These are phyloP conservation scores for Drosophila nr. medialis DNA, from an alignment of 2,888 invertebrate species.

Conservation along the genomic window DNA sequence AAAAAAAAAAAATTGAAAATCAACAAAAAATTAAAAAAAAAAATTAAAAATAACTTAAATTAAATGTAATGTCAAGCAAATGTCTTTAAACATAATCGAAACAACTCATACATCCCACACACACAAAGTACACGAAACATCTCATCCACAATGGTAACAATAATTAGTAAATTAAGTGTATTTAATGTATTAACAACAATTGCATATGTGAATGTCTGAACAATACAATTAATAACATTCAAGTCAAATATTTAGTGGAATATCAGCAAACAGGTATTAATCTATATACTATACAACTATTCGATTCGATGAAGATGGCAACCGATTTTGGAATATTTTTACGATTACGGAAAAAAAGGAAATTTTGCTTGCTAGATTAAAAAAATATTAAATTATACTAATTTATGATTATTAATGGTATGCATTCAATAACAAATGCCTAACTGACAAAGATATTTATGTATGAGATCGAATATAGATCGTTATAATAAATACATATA, in stretches of 20 bases:
- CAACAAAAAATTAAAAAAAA: constrained; percentile 14
- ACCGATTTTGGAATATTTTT: constrained; percentile 21
- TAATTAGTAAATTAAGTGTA: constrained; percentile 84
- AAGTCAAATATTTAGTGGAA: constrained; percentile 44
- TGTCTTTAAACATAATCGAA: constrained; percentile 55
- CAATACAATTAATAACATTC: constrained; percentile 46
- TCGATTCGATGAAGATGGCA: constrained; percentile 5
- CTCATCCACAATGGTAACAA: constrained; percentile 85
- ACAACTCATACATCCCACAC: constrained; percentile 47
- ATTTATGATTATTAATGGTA: constrained; percentile 22
- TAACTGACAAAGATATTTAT: background rate
- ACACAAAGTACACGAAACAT: constrained; percentile 61
- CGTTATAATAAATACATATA: constrained; percentile 14
- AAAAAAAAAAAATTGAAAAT: constrained; percentile 29
- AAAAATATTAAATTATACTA: constrained; percentile 26
- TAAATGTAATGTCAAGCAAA: constrained; percentile 46
- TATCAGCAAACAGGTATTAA: constrained; percentile 55
- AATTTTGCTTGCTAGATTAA: constrained; percentile 20
- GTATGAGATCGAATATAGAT: constrained; percentile 8
- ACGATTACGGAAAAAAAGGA: background rate
- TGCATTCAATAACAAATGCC: constrained; percentile 8
- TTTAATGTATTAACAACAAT: constrained; percentile 56
- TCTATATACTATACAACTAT: constrained; percentile 17
- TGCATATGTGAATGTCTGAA: constrained; percentile 66
- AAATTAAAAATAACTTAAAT: constrained; percentile 23